Percentiles rank a stretch among this genome's conserved stretches.
These are phyloP conservation scores for Panonychus citri DNA, from an alignment of 1,140 invertebrate genomes.

Conservation along the genomic window DNA sequence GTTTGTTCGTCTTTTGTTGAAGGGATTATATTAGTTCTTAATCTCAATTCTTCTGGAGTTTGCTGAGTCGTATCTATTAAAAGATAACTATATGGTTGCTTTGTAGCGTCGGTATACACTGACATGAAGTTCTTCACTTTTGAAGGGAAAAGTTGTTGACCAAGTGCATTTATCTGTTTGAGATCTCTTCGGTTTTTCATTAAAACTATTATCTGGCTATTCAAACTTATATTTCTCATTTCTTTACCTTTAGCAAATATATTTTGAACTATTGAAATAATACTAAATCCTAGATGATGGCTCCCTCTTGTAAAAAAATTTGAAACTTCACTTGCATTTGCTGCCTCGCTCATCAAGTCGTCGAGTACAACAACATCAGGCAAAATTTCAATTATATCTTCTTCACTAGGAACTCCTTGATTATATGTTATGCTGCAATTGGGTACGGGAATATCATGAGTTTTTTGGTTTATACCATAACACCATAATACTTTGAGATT, in stretches of 20 bases:
- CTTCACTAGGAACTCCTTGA: too few species aligned
- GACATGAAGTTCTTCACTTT: not conserved
- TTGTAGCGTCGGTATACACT: not conserved
- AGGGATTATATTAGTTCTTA: too few species aligned
- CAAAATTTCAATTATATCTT: too few species aligned
- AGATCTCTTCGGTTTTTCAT: slow-evolving; percentile 15
- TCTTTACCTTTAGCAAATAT: slow-evolving; percentile 3
- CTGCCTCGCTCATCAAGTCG: too few species aligned
- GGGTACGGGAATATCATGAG: not conserved
- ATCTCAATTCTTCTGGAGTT: too few species aligned
- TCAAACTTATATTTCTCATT: slow-evolving; percentile 6
- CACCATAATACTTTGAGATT: not conserved
- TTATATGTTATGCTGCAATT: too few species aligned
- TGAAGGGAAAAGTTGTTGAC: not conserved
- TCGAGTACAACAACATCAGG: too few species aligned
- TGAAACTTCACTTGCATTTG: too few species aligned
- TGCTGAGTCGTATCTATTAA: not conserved
- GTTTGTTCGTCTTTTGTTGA: not conserved
- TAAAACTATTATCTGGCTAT: not conserved
- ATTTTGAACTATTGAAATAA: slow-evolving; percentile 1
- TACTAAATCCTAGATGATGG: too few species aligned
- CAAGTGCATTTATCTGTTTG: slow-evolving; percentile 17
- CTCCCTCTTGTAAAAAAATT: too few species aligned
- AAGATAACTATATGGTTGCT: not conserved
- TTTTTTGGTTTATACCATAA: not conserved